Evolutionary conservation across 1,140 invertebrate genomes (phyloP).

Genomic region (Tetramorium alpestre): DNA sequence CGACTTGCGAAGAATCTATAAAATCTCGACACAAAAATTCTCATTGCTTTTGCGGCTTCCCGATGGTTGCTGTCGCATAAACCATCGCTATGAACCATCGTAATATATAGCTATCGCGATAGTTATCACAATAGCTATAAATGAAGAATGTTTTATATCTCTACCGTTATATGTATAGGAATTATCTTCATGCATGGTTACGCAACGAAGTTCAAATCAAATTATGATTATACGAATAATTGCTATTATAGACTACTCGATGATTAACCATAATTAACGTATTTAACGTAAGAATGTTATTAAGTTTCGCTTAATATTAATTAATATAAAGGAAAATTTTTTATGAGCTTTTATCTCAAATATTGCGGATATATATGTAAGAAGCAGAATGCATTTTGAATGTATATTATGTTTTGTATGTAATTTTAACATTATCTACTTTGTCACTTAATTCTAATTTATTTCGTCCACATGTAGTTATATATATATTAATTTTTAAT

Average conservation of each 20-base stretch:
- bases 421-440: background rate
- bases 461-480: background rate
- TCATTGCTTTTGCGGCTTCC: background rate
- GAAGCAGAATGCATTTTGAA: background rate
- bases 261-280: background rate
- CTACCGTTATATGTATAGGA: background rate
- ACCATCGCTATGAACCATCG: background rate
- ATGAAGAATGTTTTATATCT: background rate
- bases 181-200: conserved; percentile 2
- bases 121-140: background rate
- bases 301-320: background rate
- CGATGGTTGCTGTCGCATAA: conserved; percentile 13
- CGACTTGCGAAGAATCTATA: conserved; percentile 36
- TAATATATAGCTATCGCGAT: background rate
- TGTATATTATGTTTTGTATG: background rate
- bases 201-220: background rate
- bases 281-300: background rate
- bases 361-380: background rate
- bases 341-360: background rate
- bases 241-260: background rate
- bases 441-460: background rate
- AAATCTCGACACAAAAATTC: conserved; percentile 50
- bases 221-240: background rate
- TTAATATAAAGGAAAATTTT: background rate
- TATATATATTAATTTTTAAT: background rate